Base-by-base conservation (phyloP, 2,888 invertebrate genomes). In the Apodemia mormo region DNA sequence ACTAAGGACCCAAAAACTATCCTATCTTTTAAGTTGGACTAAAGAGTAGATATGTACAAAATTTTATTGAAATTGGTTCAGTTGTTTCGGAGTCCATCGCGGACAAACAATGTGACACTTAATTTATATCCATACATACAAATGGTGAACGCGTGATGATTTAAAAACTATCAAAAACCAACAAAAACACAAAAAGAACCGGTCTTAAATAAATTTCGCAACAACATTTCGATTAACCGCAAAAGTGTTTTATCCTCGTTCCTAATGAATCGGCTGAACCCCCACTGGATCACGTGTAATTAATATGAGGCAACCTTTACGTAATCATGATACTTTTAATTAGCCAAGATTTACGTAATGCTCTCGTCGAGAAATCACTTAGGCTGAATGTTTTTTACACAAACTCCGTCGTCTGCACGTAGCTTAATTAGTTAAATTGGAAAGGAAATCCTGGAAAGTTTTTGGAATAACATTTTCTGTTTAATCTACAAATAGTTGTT, bases 271-370 rank as follows among this genome's bases (percentile, higher is more conserved):
- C 33, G 61, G 61, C 14, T 14, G 33, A 61, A 61, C 61, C 61
- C 33, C 61, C 61, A 37, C 33, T 61, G 61, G 61, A 61, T 61
- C 61, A 33, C 14, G 33, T 61, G 61, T 61, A 30, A 61, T 61
- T 61, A 61, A 61, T 61, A 61, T 37, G n/a, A 52, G 61, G 58
- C 29, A 61, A 61, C 61, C 61, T 61, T 61, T 61, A 61, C 61
- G 33, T 61, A 61, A 61, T 33, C 61, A 33, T 61, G 30, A 61
- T 61, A 61, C 61, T 61, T 61, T 61, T 61, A 61, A 61, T 61
- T 61, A 61, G 61, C 61, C 12, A 14, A 33, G 61, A 61, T 61
- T 61, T 33, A 22, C 61, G 61, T 61, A 61, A 61, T 61, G 61
- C 30, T 12, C 61, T 61, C 61, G 58, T 58, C 30, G 61, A 61